Evolutionary conservation across 2,113 vertebrate species (phyloP), one percentile per base, ranked within the genome.

Genomic region (Lynx canadensis): DNA sequence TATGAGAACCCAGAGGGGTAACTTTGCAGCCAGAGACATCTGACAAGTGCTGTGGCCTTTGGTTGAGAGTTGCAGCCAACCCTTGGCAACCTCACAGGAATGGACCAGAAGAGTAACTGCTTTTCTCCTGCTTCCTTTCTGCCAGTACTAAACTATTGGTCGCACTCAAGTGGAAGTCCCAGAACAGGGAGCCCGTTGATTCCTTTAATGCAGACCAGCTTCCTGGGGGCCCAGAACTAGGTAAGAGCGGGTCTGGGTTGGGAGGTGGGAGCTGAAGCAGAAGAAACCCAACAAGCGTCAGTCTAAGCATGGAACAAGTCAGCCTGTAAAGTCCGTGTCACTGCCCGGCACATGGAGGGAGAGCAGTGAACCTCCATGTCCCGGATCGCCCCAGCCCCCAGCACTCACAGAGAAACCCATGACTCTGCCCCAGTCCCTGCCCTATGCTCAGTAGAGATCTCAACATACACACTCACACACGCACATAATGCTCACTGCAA

Each of bases 401-500:
- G 65, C 10, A 36, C 33, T 78, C 60, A 31, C 6, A 69, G 65
- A 84, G 76, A 88, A 69, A 65, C 38, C 38, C 84, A 33, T 0
- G n/a, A 1, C 13, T 45, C 69, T 19, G 5, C 16, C 14, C 23
- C 0, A 33, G 31, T n/a, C 8, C 33, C 50, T 41, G n/a, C 27
- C 27, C 36, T 50, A 57, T 3, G 1, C 3, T 23, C 5, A 16
- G 4, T 1, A 31, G 19, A 27, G 31, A 85, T 19, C 33, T 48
- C 90, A 88, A 18, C 18, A 29, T 3, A 29, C 9, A 69, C 25
- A 14, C 1, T n/a, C 25, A 0, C 25, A 21, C 23, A 4, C 0
- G 1, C 31, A 4, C 0, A 0, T 27, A 21, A 36, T 1, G 6
- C 45, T 93, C 23, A 0, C 4, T 16, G 12, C 50, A 4, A 9